Evolutionary conservation across 2,113 vertebrate genomes (phyloP).

Genomic region (Cebidichthys violaceus): DNA sequence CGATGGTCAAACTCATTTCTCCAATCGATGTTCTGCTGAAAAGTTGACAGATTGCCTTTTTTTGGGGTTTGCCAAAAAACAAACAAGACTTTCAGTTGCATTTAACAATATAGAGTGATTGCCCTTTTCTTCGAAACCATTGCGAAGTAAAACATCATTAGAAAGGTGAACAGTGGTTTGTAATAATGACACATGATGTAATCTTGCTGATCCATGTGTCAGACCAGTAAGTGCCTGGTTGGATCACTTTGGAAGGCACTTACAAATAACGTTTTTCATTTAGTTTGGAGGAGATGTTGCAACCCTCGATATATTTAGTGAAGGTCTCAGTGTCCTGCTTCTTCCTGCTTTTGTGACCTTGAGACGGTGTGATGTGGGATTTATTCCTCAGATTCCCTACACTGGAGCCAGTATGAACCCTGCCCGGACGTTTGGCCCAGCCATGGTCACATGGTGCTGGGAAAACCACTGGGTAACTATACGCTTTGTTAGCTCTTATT

Average conservation of each 20-base stretch:
- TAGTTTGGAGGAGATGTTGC: too few species aligned
- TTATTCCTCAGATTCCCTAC: conserved; percentile 75
- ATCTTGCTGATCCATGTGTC: too few species aligned
- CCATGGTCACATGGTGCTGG: conserved; percentile 74
- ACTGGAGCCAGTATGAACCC: conserved; percentile 85
- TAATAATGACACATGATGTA: too few species aligned
- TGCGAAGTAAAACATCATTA: background rate
- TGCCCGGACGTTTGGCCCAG: conserved; percentile 80
- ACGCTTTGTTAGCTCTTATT: background rate
- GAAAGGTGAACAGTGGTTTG: too few species aligned
- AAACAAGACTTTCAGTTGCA: background rate
- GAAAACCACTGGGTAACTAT: conserved; percentile 81
- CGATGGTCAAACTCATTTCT: background rate
- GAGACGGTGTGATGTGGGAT: background rate
- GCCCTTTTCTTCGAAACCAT: background rate
- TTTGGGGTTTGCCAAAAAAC: background rate
- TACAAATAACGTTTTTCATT: too few species aligned
- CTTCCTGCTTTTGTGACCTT: background rate
- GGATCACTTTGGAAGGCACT: too few species aligned
- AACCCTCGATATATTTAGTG: background rate
- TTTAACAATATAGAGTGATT: background rate
- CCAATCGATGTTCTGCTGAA: background rate
- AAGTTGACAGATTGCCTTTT: too few species aligned
- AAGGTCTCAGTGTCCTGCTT: background rate
- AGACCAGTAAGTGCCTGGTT: too few species aligned